phyloP scores from a whole-genome alignment of 2,888 invertebrate species.

The Kryphioiulus occultus region DNA sequence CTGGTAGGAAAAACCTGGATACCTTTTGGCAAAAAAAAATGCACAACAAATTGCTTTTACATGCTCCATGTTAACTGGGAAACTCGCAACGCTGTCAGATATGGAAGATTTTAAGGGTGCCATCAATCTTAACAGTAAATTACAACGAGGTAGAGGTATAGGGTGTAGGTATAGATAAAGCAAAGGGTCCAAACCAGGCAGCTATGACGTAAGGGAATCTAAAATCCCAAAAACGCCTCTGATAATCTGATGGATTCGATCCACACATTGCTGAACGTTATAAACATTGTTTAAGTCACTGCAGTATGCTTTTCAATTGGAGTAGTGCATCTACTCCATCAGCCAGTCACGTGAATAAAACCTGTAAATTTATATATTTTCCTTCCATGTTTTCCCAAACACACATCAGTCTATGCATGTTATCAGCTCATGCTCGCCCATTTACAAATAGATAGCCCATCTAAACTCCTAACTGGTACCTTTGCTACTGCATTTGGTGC shows the following conservation, averaged over 20 bases:
- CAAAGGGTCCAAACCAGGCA: too few species aligned
- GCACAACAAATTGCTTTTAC: background rate
- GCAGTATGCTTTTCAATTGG: background rate
- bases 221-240: too few species aligned
- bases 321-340: background rate
- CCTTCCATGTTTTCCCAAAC: background rate
- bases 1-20: background rate
- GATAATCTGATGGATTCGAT: too few species aligned
- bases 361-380: background rate
- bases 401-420: background rate
- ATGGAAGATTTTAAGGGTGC: background rate
- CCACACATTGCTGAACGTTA: background rate
- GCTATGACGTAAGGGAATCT: too few species aligned
- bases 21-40: background rate
- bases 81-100: background rate
- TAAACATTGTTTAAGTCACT: background rate
- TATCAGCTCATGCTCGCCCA: background rate
- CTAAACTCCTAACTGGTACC: background rate
- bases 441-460: background rate
- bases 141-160: background rate
- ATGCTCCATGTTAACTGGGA: background rate
- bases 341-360: background rate
- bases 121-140: background rate
- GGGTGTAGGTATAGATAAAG: background rate
- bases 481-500: background rate